Conservation (phyloP, 2,797 vertebrate genomes). For the Sebastes vulpes region DNA sequence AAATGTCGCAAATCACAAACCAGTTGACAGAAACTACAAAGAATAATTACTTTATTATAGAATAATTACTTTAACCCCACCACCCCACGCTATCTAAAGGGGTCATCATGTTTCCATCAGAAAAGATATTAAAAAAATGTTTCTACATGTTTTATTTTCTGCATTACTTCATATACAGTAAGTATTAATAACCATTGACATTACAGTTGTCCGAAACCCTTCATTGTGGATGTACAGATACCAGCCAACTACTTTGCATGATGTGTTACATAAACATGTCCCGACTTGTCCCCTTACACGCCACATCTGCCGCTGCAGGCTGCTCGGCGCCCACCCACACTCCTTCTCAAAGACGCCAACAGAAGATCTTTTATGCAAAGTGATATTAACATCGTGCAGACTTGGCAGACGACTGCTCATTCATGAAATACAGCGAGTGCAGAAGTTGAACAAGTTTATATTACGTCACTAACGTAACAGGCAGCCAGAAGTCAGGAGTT, state of each 20-base stretch:
- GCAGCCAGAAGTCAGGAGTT: conserved; percentile 14
- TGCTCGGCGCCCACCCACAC: conserved; percentile 43
- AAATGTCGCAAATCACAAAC: not conserved
- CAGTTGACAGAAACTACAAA: not conserved
- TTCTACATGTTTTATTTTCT: not conserved
- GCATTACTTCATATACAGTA: not conserved
- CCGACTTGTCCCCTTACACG: conserved; percentile 37
- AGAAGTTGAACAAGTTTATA: conserved; percentile 13
- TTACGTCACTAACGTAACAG: conserved; percentile 8
- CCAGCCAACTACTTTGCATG: not conserved
- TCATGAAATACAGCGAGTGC: conserved; percentile 14
- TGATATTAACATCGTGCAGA: conserved; percentile 20
- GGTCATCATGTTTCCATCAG: not conserved
- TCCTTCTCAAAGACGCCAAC: conserved; percentile 5
- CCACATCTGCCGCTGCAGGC: conserved; percentile 60
- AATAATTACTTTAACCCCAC: not conserved
- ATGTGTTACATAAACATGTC: conserved; percentile 37
- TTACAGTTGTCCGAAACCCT: not conserved
- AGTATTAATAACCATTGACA: not conserved
- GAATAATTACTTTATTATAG: not conserved
- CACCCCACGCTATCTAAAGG: not conserved
- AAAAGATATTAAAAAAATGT: not conserved
- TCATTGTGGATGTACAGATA: not conserved
- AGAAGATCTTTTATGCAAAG: conserved; percentile 57
- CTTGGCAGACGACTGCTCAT: conserved; percentile 12